Base-by-base conservation (phyloP, 2,888 invertebrate genomes). In the Blastobasis lacticolella region DNA sequence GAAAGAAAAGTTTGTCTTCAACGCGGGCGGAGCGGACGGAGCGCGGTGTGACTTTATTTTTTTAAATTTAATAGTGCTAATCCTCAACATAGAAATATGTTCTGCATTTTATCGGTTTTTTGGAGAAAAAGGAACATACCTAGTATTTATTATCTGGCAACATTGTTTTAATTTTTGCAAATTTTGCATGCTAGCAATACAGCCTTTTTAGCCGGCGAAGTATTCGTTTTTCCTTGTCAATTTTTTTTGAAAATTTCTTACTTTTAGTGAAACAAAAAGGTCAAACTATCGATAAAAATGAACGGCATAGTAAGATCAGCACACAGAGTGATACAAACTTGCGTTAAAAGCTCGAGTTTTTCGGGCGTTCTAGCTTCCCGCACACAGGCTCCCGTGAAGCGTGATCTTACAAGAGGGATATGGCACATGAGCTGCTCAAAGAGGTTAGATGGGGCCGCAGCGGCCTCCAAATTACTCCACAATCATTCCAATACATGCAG, bases 351-450 rank as follows among this genome's bases (percentile, higher is more conserved):
- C 58, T 60, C 79, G 10, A 73, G 73, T 57, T 61, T 87, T 51
- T 67, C 82, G 41, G 69, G 78, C 48, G 69, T 84, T 10, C 70
- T 88, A 48, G 76, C 85, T 8, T 77, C 78, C 54, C 78, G 85
- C 36, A 72, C 78, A 5, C 79, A 82, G 46, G 73, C 76, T 46
- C 82, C 87, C 10, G 80, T 84, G 48, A 92, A 92, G 75, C 90
- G 91, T 65, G 92, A 93, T 76, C 90, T 92, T 59, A 90, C 92
- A 0, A 87, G 94, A 60, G 91, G 92, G 61, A 82, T 94, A 67
- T 94, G 94, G 94, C 92, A 93, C 90, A 91, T 93, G 92, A 92
- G 83, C 68, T 78, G 81, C 58, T 83, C 86, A 10, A 82, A 80
- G 52, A 75, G 81, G 51, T 56, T 85, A 54, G 81, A 81, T 60